Conservation (phyloP, 2,797 vertebrate species). For the Rhinella marina region DNA sequence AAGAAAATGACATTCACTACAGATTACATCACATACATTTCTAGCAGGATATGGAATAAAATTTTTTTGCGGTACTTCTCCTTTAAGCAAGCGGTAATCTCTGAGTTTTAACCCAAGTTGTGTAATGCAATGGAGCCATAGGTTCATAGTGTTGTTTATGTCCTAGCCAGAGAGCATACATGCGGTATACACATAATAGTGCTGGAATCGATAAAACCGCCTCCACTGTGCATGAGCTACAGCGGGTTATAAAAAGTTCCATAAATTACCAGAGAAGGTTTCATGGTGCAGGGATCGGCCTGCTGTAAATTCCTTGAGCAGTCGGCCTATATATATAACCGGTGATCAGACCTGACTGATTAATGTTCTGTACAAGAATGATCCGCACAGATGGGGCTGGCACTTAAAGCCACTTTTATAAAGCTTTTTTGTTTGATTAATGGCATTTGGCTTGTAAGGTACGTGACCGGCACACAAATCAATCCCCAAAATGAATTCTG, state of each 20-base stretch:
- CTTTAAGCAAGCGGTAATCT: too few relatives aligned
- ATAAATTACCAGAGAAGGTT: conserved; percentile 4
- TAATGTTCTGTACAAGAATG: conserved; percentile 7
- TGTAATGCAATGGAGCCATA: background rate
- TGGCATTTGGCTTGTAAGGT: background rate
- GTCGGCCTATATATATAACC: conserved; percentile 21
- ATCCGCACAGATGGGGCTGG: conserved; percentile 24
- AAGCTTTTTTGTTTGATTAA: conserved; percentile 36
- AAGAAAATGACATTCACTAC: too few relatives aligned
- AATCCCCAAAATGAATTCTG: background rate
- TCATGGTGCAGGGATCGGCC: background rate
- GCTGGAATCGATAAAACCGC: background rate
- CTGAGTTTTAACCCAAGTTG: background rate
- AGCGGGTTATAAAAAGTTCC: background rate
- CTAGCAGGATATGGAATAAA: too few relatives aligned
- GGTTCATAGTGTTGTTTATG: background rate
- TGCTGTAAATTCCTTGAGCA: background rate
- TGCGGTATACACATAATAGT: background rate
- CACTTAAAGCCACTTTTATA: conserved; percentile 24
- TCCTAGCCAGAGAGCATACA: background rate
- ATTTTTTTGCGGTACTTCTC: too few relatives aligned
- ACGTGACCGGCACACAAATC: conserved; percentile 13
- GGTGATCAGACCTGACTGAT: background rate
- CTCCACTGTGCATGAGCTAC: background rate
- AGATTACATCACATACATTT: too few relatives aligned